Base-by-base conservation (phyloP, 1,140 invertebrate species). In the Euwallacea fornicatus region DNA sequence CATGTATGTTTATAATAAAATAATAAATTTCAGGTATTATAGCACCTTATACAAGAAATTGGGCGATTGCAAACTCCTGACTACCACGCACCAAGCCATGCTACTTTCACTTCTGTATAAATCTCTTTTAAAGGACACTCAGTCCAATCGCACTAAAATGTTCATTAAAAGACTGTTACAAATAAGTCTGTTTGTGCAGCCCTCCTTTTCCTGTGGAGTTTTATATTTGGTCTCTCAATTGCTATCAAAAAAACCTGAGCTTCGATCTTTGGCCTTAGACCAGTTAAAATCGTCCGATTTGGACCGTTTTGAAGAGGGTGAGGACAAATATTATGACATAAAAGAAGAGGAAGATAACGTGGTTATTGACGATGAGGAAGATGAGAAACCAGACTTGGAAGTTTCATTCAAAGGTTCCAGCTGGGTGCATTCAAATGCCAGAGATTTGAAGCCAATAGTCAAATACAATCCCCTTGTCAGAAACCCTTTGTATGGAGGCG, bases 121-220 rank as follows among this genome's bases (percentile, higher is more conserved):
- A 78, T 90, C 95, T 11, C 83, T 99, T 68, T 89, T 90, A 74
- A 88, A 87, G 66, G 97, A 99, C 84, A 82, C 81, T 13, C 88
- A 91, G 71, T 79, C 88, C 2, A 80, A 85, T 11, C 82, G 97
- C 66, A 85, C 93, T 0, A 87, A 89, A 80, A 91, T 94, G 7
- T 97, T 98, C 81, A 83, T 97, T 2, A 99, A 98, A 84, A 83
- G 97, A 67, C 82, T 98, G 46, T 83, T 98, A 46, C 96, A 98
- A 83, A 74, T 85, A 11, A 81, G 81, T 60, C 70, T 83, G 11
- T 85, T 86, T 60, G 85, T 86, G 54, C 85, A 86, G 59, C 83
- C 89, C 9, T 82, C 85, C 68, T 84, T 94, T 80, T 83, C 88
- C 0, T 93, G 93, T 80, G 93, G 89, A 50, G 88, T 90, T 65